Base-by-base conservation (phyloP, 2,797 vertebrate genomes). In the Lepilemur septentrionalis region DNA sequence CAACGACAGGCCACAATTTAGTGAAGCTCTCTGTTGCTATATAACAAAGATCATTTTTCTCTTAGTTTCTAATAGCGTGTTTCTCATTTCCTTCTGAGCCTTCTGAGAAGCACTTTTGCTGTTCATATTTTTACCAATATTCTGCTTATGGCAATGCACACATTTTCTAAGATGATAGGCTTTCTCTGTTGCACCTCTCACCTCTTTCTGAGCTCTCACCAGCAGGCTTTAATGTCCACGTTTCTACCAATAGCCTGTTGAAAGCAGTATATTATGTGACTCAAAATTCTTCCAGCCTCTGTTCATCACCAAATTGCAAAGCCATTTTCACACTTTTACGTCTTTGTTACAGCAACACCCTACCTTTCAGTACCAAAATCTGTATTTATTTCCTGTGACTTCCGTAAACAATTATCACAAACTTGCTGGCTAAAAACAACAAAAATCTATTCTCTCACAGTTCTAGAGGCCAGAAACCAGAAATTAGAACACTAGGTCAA, bases 31-130 rank as follows among this genome's bases (percentile, higher is more conserved):
- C 57, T 65, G 63, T 61, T 23, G 6, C n/a, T 72, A 35, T 57
- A 18, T 59, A 57, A 70, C 2, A 38, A 82, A 38, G 38, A 61
- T 82, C 55, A 46, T 55, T 61, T 52, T 70, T 86, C 15, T 85
- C 65, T 46, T 32, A 25, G 35, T 93, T 93, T 73, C 10, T 86
- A 72, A 14, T 38, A 20, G 35, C 9, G 14, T n/a, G 18, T 81
- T 84, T 95, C 38, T 92, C 9, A 61, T 82, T 91, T 91, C 17
- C 80, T 88, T 88, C 14, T 70, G 91, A 89, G 63, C 8, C 9
- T 22, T 80, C 18, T 70, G 43, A 90, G 30, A 8, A 72, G 22
- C 10, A n/a, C 4, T 4, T 82, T 83, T 52, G 35, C 15, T 92
- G 7, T 75, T 80, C 38, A 61, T 9, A 14, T 41, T 70, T 86